These are phyloP conservation scores for Oceanites oceanicus DNA, from an alignment of 2,113 vertebrate genomes.

Conservation along the genomic window DNA sequence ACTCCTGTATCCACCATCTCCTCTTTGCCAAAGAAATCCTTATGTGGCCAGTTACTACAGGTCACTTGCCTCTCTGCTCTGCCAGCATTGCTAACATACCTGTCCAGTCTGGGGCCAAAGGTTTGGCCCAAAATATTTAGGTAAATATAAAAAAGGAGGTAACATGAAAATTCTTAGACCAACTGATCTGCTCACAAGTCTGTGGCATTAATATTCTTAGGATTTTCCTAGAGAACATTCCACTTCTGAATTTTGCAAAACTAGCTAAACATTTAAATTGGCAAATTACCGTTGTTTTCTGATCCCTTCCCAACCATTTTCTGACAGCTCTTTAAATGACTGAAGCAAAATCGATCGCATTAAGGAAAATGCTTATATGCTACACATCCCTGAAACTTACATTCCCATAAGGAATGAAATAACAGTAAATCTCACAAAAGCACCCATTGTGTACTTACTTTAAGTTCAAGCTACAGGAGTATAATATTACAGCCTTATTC, in stretches of 20 bases:
- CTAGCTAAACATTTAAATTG: constrained; percentile 30
- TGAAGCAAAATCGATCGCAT: constrained; percentile 8
- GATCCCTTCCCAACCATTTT: constrained; percentile 13
- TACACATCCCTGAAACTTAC: not conserved
- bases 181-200: not conserved
- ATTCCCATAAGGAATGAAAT: constrained; percentile 24
- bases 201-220: not conserved
- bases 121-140: not conserved
- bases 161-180: not conserved
- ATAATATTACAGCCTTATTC: constrained; percentile 48
- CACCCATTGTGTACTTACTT: constrained; percentile 36
- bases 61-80: not conserved
- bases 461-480: constrained; percentile 23
- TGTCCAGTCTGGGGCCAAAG: not conserved
- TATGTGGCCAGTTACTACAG: not conserved
- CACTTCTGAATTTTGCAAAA: constrained; percentile 23
- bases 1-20: not conserved
- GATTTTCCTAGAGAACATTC: not conserved
- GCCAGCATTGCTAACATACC: not conserved
- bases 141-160: not conserved
- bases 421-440: constrained; percentile 53
- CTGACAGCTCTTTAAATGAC: constrained; percentile 48
- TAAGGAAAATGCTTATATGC: constrained; percentile 12
- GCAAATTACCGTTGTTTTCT: constrained; percentile 50
- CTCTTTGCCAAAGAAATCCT: not conserved